Conservation (phyloP, 2,888 invertebrate species). For the Nomada flava region DNA sequence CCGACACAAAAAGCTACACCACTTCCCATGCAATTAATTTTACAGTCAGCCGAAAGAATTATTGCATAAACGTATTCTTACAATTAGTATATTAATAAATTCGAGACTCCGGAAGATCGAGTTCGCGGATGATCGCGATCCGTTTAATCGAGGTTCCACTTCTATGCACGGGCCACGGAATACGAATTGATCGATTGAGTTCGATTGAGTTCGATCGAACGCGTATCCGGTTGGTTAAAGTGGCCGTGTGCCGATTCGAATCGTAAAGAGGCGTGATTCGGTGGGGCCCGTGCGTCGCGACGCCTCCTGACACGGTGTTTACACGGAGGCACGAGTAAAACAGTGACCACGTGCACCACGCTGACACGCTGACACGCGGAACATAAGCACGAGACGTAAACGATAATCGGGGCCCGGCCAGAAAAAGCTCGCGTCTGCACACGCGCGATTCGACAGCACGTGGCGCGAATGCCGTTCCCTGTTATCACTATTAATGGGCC, state of each 20-base stretch:
- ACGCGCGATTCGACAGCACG: slow-evolving; percentile 64
- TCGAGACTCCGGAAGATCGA: no score
- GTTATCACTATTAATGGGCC: no score
- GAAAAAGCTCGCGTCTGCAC: slow-evolving; percentile 60
- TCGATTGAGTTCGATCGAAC: slow-evolving; percentile 5
- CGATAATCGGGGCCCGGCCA: slow-evolving; percentile 54
- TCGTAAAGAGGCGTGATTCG: slow-evolving; percentile 46
- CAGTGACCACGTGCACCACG: slow-evolving; percentile 74
- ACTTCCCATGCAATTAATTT: no score
- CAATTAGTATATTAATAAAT: no score
- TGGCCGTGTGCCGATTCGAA: slow-evolving; percentile 29
- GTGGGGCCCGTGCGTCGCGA: not conserved
- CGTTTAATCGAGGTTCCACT: not conserved
- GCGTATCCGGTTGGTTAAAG: slow-evolving; percentile 29
- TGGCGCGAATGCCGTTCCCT: slow-evolving; percentile 46
- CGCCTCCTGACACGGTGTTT: slow-evolving; percentile 61
- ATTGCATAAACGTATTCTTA: no score
- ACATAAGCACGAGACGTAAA: slow-evolving; percentile 71
- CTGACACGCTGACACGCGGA: slow-evolving; percentile 75
- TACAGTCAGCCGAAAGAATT: no score
- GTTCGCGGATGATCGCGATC: not conserved
- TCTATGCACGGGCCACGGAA: not conserved
- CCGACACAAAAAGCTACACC: no score
- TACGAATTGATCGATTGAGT: not conserved
- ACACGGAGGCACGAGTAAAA: slow-evolving; percentile 68